phyloP scores from a whole-genome alignment of 2,797 vertebrate species.

The Liasis olivaceus region DNA sequence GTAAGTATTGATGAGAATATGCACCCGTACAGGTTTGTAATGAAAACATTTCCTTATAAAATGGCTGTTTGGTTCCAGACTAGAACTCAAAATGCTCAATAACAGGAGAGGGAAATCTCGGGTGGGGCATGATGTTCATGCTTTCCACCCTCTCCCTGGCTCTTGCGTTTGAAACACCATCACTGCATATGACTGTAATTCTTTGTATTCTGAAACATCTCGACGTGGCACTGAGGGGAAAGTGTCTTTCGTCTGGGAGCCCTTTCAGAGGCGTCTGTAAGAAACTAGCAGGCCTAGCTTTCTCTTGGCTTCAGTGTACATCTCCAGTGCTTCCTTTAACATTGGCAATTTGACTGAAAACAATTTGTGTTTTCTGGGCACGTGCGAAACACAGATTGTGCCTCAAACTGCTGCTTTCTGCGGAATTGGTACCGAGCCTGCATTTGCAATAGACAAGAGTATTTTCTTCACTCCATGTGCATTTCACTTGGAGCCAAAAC shows the following conservation, averaged over 20 bases:
- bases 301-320: not conserved
- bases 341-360: not conserved
- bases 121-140: not conserved
- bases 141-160: not conserved
- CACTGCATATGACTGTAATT: no score
- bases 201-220: not conserved
- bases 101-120: not conserved
- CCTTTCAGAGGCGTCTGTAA: not conserved
- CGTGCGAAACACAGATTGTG: not conserved
- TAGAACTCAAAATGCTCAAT: not conserved
- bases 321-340: not conserved
- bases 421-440: not conserved
- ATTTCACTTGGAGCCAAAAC: not conserved
- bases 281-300: not conserved
- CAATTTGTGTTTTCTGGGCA: not conserved
- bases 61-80: not conserved
- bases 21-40: not conserved
- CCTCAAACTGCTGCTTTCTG: not conserved
- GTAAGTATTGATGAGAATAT: conserved; percentile 39
- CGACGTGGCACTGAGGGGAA: not conserved
- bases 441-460: not conserved
- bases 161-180: not conserved
- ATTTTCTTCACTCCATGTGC: no score
- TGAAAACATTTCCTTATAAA: not conserved
- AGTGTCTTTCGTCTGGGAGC: not conserved